phyloP scores from a whole-genome alignment of 1,140 invertebrate genomes.

The Wasmannia auropunctata region DNA sequence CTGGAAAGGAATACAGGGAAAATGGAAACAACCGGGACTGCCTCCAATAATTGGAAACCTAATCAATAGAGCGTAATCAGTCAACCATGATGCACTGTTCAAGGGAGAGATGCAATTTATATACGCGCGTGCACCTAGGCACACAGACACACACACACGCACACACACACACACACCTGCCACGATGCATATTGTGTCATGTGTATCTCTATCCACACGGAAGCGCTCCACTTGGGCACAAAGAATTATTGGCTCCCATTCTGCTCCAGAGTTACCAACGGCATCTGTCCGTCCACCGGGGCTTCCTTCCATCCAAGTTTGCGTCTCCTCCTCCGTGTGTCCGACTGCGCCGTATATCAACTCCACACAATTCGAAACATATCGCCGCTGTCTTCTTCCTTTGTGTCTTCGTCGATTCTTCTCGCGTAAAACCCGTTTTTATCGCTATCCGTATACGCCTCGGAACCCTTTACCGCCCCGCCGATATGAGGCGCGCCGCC shows the following conservation, averaged over 20 bases:
- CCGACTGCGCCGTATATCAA: conserved; percentile 57
- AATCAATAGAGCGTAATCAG: conserved; percentile 74
- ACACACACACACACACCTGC: neutral
- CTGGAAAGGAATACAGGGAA: conserved; percentile 14
- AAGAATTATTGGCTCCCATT: conserved; percentile 75
- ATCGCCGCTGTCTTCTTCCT: conserved; percentile 51
- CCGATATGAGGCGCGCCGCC: neutral
- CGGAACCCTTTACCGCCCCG: conserved; percentile 35
- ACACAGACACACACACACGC: neutral
- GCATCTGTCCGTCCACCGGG: conserved; percentile 59
- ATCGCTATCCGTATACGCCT: conserved; percentile 29
- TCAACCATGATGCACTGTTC: conserved; percentile 72
- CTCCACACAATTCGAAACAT: conserved; percentile 62
- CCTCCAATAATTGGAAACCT: conserved; percentile 80
- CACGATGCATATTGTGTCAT: conserved; percentile 51
- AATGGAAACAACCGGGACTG: conserved; percentile 50
- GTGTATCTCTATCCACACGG: conserved; percentile 56
- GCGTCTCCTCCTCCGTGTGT: neutral
- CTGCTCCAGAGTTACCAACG: conserved; percentile 48
- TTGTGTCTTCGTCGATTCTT: conserved; percentile 49
- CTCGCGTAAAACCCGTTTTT: conserved; percentile 55
- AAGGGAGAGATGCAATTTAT: conserved; percentile 64
- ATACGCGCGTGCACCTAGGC: conserved; percentile 2
- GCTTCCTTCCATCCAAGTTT: conserved; percentile 44
- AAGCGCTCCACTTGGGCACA: conserved; percentile 55